These are phyloP conservation scores for Drosophila anomalata DNA, from an alignment of 2,888 invertebrate genomes.

Conservation along the genomic window DNA sequence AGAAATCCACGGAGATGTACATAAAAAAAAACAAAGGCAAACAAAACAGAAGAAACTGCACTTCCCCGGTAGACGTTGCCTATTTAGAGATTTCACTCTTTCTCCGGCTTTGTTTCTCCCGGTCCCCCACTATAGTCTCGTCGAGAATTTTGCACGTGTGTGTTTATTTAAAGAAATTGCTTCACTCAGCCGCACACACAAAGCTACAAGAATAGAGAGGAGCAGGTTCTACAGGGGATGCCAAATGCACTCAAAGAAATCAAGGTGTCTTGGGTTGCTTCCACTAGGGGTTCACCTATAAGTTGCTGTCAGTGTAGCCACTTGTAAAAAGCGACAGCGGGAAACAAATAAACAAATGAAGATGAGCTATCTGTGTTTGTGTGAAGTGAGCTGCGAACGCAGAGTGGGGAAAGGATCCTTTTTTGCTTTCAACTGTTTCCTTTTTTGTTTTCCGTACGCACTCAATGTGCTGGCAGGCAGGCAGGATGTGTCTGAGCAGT, in stretches of 20 bases:
- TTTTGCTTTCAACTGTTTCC: slow-evolving; percentile 21
- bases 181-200: slow-evolving; percentile 59
- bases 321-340: slow-evolving; percentile 53
- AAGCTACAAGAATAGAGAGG: slow-evolving; percentile 5
- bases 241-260: neutral
- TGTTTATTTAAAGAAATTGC: slow-evolving; percentile 82
- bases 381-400: slow-evolving; percentile 57
- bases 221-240: neutral
- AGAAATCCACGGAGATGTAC: slow-evolving; percentile 20
- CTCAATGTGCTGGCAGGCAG: slow-evolving; percentile 37
- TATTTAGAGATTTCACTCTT: slow-evolving; percentile 63
- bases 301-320: slow-evolving; percentile 13
- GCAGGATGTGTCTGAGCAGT: slow-evolving; percentile 25
- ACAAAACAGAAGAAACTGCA: slow-evolving; percentile 36
- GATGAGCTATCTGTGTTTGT: slow-evolving; percentile 75
- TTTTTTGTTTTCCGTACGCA: slow-evolving; percentile 23
- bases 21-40: slow-evolving; percentile 58
- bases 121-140: slow-evolving; percentile 14
- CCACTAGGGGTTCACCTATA: too few species aligned
- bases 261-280: neutral
- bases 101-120: slow-evolving; percentile 17
- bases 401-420: slow-evolving; percentile 18
- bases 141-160: slow-evolving; percentile 66
- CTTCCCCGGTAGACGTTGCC: slow-evolving; percentile 51
- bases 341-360: slow-evolving; percentile 81